phyloP scores from a whole-genome alignment of 2,113 vertebrate species.

The Etheostoma cragini region DNA sequence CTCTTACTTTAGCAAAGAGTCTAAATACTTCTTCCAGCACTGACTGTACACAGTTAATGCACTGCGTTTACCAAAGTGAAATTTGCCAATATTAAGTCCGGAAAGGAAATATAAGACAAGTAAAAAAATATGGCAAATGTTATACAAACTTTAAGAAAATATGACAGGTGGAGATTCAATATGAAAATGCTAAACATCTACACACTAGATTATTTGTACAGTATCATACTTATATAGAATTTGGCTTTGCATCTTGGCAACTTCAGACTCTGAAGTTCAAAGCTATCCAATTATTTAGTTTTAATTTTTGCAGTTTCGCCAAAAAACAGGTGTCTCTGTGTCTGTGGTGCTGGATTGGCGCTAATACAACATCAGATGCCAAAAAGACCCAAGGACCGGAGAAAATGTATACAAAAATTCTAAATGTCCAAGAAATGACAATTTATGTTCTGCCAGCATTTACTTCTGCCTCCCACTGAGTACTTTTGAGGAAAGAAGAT shows the following conservation, averaged over 20 bases:
- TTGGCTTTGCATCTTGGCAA: not conserved
- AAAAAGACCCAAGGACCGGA: not conserved
- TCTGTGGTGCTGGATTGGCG: not conserved
- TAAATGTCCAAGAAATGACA: slow-evolving; percentile 6
- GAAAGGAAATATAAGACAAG: not conserved
- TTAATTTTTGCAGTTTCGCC: not conserved
- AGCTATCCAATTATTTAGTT: not conserved
- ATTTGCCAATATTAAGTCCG: not conserved
- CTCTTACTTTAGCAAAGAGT: too few species aligned
- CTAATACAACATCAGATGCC: not conserved
- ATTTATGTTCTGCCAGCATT: slow-evolving; percentile 6
- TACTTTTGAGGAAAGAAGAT: not conserved
- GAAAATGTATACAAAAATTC: not conserved
- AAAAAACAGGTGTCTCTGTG: not conserved
- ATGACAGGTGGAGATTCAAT: not conserved
- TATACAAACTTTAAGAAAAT: not conserved
- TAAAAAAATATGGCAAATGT: not conserved
- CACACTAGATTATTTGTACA: not conserved
- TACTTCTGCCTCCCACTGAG: slow-evolving; percentile 1
- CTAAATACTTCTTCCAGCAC: too few species aligned
- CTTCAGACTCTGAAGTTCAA: not conserved
- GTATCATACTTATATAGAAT: not conserved
- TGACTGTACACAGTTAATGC: not conserved
- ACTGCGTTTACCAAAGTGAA: not conserved
- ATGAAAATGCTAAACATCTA: not conserved